Evolutionary conservation across 2,888 invertebrate species (phyloP).

Genomic region (Endotricha flammealis): DNA sequence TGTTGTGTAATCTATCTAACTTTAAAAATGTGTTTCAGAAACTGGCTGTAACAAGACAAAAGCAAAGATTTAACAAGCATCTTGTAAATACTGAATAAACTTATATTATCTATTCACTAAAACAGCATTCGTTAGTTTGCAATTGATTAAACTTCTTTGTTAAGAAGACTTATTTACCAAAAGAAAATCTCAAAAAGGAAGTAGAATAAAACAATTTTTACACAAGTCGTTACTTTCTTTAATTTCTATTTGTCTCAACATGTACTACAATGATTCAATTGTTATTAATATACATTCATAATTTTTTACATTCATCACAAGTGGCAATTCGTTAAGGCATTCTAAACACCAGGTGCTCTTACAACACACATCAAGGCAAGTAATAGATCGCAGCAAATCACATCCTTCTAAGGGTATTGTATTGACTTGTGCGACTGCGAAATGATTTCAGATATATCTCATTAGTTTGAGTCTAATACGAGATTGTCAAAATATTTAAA

Average conservation of each 20-base stretch:
- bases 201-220: conserved; percentile 47
- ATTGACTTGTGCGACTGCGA: no score
- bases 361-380: conserved; percentile 41
- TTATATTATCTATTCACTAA: no score
- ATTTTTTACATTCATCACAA: conserved; percentile 65
- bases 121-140: no score
- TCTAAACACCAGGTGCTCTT: conserved; percentile 34
- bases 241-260: conserved; percentile 62
- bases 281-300: conserved; percentile 52
- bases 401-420: conserved; percentile 22
- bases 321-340: conserved; percentile 68
- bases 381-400: conserved; percentile 24
- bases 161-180: conserved; percentile 1
- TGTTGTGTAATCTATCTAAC: no score
- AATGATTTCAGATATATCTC: no score
- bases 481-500: no score
- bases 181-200: background rate
- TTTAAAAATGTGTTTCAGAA: no score
- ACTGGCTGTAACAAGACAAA: no score
- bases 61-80: no score
- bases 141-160: conserved; percentile 17
- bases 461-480: no score
- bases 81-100: no score
- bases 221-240: conserved; percentile 67
- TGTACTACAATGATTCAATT: conserved; percentile 60